phyloP scores from a whole-genome alignment of 2,113 vertebrate genomes.

The Cervus canadensis region DNA sequence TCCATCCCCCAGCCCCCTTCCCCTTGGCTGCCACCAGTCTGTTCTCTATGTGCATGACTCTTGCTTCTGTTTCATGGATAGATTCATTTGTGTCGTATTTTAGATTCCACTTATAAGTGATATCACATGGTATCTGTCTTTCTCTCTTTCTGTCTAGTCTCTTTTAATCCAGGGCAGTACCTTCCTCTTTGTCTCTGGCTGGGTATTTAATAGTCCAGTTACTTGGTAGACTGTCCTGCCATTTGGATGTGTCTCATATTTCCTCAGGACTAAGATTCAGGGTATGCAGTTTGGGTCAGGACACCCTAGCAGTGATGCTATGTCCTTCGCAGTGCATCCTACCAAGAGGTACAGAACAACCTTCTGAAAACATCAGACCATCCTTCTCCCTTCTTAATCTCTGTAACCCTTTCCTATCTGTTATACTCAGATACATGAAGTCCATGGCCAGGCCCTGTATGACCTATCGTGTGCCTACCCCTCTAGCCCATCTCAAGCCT shows the following conservation, averaged over 20 bases:
- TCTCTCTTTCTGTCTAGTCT: background rate
- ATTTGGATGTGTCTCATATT: rapidly evolving
- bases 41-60: background rate
- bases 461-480: background rate
- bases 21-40: background rate
- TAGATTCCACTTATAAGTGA: background rate
- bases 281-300: background rate
- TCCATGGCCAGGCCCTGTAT: too few species aligned
- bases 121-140: background rate
- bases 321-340: background rate
- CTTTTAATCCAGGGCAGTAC: background rate
- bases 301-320: background rate
- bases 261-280: background rate
- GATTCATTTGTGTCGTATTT: background rate
- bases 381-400: background rate
- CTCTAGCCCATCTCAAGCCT: background rate
- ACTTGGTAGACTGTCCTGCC: background rate
- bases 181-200: background rate
- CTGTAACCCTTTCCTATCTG: background rate
- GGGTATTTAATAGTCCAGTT: background rate
- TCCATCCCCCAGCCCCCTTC: background rate
- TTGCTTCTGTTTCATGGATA: background rate
- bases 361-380: background rate
- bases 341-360: background rate
- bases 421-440: background rate